phyloP scores from a whole-genome alignment of 2,797 vertebrate species.

The Phataginus tetradactyla region DNA sequence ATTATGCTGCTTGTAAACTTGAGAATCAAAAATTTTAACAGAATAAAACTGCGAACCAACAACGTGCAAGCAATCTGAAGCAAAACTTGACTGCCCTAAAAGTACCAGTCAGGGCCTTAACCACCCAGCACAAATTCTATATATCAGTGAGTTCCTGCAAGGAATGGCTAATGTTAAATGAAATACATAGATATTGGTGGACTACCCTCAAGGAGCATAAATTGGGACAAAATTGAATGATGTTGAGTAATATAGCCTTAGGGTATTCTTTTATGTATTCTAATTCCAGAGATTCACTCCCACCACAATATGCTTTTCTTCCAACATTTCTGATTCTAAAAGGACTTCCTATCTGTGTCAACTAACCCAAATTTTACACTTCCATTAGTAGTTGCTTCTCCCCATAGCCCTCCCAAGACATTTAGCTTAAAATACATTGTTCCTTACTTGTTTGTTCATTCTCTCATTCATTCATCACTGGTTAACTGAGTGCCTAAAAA shows the following conservation, averaged over 20 bases:
- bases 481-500: not conserved
- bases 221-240: not conserved
- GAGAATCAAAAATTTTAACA: not conserved
- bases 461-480: not conserved
- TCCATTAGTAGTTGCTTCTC: not conserved
- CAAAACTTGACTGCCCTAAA: slow-evolving; percentile 22
- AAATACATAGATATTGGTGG: not conserved
- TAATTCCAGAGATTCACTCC: slow-evolving; percentile 37
- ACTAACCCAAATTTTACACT: not conserved
- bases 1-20: not conserved
- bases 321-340: not conserved
- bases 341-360: not conserved
- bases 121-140: not conserved
- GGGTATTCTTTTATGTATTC: slow-evolving; percentile 46
- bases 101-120: not conserved
- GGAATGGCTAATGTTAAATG: not conserved
- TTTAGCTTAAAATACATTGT: slow-evolving; percentile 38
- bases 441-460: not conserved
- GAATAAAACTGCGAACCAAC: slow-evolving; percentile 30
- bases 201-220: not conserved
- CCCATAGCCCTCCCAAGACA: not conserved
- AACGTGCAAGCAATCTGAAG: not conserved
- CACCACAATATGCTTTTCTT: slow-evolving; percentile 12
- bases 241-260: not conserved
- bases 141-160: slow-evolving; percentile 45